Percentiles rank a stretch among this genome's conserved stretches.
Evolutionary conservation across 2,797 vertebrate species (phyloP).

Genomic region (Aulostomus chinensis): DNA sequence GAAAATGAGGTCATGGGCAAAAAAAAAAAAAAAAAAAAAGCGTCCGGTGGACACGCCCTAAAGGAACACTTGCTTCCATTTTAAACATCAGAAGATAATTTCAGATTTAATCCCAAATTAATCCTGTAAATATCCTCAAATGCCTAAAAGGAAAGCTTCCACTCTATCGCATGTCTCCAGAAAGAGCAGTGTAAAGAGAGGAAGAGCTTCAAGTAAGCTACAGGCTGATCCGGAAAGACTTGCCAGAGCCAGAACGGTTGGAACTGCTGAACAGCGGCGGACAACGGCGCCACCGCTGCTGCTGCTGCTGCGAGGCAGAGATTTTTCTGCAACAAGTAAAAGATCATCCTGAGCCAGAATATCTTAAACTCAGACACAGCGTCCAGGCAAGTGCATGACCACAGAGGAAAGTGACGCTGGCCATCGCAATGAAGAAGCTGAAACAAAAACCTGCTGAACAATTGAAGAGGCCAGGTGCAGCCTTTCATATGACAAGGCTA

Average conservation of each 20-base stretch:
- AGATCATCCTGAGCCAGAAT: too few relatives aligned
- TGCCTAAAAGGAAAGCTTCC: not conserved
- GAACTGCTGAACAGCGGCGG: not conserved
- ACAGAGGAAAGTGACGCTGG: too few relatives aligned
- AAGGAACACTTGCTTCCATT: not conserved
- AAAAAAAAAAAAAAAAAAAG: not conserved
- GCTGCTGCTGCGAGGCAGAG: too few relatives aligned
- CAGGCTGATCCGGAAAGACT: not conserved
- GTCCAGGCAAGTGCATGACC: too few relatives aligned
- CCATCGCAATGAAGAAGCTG: too few relatives aligned
- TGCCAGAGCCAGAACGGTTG: not conserved
- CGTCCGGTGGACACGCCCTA: not conserved
- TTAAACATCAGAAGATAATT: not conserved
- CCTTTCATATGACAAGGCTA: too few relatives aligned
- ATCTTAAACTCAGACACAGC: too few relatives aligned
- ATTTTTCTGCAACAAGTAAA: too few relatives aligned
- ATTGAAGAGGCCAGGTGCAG: too few relatives aligned
- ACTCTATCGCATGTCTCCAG: not conserved
- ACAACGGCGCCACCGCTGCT: not conserved
- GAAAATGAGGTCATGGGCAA: not conserved
- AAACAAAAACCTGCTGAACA: too few relatives aligned
- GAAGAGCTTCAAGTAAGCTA: not conserved
- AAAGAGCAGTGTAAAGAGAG: not conserved
- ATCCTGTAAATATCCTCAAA: not conserved
- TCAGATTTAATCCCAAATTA: not conserved